Evolutionary conservation across 2,113 vertebrate genomes (phyloP), one percentile per base, ranked within the genome.

Genomic region (Oncorhynchus tshawytscha): DNA sequence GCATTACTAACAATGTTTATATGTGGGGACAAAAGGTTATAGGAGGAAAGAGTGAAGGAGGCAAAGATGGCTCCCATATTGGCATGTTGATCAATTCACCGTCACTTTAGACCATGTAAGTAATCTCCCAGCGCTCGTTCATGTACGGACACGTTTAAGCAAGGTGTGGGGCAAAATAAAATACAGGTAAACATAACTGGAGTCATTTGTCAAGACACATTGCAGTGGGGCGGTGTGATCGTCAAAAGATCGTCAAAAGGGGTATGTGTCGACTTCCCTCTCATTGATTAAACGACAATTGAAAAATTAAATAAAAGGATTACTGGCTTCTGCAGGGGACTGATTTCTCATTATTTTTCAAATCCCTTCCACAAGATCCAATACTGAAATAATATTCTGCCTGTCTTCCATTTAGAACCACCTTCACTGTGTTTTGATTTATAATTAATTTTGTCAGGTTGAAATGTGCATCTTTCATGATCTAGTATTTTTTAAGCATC

Each of bases 1-100:
- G 67, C 20, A 72, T 78, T 60, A 81, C 82, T 70, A 80, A 80
- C 81, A 79, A 70, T 76, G 48, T 84, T 49, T 59, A 66, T 16
- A 27, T 57, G 49, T 34, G 18, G 20, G 68, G 68, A 49, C 39
- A 24, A 48, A 11, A 70, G 68, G 34, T 69, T 34, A 69, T 18
- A 12, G 68, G 45, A 13, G 39, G 12, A 45, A 45, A 9, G 9
- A 45, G 39, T 45, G 39, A 45, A 45, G 39, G 39, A 45, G 39
- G 39, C 39, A 45, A 45, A 9, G 39, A 45, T 45, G 9, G 9
- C 39, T 45, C 9, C 16, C 51, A 49, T 11, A 39, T 16, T 70
- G 70, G 72, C 39, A 75, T 34, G 31, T 24, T 48, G 1, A 20
- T 4, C 20, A 34, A 71, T 68, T 78, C 15, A 8, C 22, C 39